Conservation (phyloP, 1,140 invertebrate genomes). For the Rhopalosiphum padi region DNA sequence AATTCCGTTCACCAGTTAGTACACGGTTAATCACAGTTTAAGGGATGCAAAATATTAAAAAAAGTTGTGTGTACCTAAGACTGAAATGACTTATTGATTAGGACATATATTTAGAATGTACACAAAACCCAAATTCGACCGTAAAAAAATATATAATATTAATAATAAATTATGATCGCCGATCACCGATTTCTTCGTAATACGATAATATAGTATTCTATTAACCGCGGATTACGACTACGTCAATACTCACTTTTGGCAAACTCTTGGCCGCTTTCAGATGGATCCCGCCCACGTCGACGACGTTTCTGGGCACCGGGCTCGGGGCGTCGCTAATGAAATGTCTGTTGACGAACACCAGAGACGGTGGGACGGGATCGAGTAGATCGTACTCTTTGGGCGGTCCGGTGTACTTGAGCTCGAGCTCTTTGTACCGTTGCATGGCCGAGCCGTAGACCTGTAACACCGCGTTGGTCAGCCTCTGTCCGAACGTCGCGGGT, state of each 20-base stretch:
- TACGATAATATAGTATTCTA: too few relatives aligned
- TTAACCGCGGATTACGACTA: too few relatives aligned
- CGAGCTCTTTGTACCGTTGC: background rate
- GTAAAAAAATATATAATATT: background rate
- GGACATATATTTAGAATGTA: too few relatives aligned
- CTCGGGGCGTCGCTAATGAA: slow-evolving; percentile 65
- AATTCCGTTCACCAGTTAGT: too few relatives aligned
- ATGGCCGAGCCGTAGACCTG: background rate
- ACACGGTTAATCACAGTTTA: too few relatives aligned
- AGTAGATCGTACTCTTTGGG: background rate
- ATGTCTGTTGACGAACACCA: slow-evolving; percentile 70
- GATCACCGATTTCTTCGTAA: background rate
- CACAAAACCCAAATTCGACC: too few relatives aligned
- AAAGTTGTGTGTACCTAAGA: too few relatives aligned
- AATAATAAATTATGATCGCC: background rate
- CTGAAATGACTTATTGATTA: too few relatives aligned
- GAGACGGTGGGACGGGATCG: slow-evolving; percentile 60
- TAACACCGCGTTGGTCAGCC: background rate
- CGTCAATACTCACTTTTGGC: slow-evolving; percentile 56
- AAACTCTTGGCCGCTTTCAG: slow-evolving; percentile 61
- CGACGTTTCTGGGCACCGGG: slow-evolving; percentile 65
- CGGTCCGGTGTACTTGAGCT: too few relatives aligned
- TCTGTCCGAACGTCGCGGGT: background rate
- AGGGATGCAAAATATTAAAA: too few relatives aligned
- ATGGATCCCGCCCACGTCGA: slow-evolving; percentile 71